These are phyloP conservation scores for Synanthedon tipuliformis DNA, from an alignment of 2,888 invertebrate genomes.

Conservation along the genomic window DNA sequence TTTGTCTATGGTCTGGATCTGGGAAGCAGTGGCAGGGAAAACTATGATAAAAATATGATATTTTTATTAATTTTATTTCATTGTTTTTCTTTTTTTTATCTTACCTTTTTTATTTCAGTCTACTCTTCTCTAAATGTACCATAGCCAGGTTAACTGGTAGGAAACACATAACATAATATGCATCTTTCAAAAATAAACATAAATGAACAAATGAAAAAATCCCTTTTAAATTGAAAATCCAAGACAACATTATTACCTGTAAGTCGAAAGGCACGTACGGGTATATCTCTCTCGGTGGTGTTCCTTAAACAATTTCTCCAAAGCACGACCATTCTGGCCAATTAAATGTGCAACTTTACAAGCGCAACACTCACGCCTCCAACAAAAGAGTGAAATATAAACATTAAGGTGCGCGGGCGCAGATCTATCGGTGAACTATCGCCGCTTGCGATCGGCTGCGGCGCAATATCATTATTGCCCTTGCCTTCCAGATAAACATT, in stretches of 20 bases:
- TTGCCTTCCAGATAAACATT: conserved; percentile 38
- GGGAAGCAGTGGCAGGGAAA: too few species aligned
- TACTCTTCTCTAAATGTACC: too few species aligned
- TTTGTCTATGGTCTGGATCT: too few species aligned
- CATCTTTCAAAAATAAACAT: too few species aligned
- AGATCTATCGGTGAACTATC: conserved; percentile 19
- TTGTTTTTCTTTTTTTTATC: too few species aligned
- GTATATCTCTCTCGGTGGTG: conserved; percentile 3
- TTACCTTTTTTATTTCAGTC: too few species aligned
- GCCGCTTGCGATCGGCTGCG: conserved; percentile 21
- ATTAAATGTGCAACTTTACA: conserved; percentile 47
- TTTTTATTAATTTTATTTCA: too few species aligned
- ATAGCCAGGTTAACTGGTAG: too few species aligned
- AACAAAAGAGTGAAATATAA: conserved; percentile 21
- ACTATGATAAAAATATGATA: too few species aligned
- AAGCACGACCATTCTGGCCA: conserved; percentile 36
- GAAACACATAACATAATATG: too few species aligned
- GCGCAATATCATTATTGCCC: conserved; percentile 53
- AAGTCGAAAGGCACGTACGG: background rate
- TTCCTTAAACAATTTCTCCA: conserved; percentile 16
- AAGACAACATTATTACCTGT: conserved; percentile 10
- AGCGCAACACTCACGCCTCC: conserved; percentile 43
- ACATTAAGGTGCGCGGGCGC: conserved; percentile 18
- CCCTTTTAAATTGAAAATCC: background rate
- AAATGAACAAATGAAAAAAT: background rate